These are phyloP conservation scores for Serripes groenlandicus DNA, from an alignment of 2,888 invertebrate genomes.

Conservation along the genomic window DNA sequence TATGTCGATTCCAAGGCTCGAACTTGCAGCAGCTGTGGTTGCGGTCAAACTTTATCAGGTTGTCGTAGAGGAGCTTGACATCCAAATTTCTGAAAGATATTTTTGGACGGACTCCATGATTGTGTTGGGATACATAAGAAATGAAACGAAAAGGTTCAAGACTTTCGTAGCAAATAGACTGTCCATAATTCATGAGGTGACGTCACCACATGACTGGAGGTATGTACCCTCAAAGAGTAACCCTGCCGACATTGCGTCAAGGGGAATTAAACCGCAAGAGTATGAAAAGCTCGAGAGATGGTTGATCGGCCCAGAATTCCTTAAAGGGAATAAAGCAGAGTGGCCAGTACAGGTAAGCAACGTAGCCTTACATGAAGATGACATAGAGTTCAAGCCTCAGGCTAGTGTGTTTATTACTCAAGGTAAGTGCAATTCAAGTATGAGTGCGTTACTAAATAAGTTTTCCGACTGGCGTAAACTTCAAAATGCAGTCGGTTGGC, in stretches of 20 bases:
- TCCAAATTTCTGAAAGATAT: slow-evolving; percentile 23
- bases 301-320: slow-evolving; percentile 43
- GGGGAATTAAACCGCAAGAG: slow-evolving; percentile 26
- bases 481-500: too few relatives aligned
- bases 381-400: slow-evolving; percentile 35
- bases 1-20: slow-evolving; percentile 33
- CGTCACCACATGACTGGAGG: slow-evolving; percentile 37
- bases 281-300: slow-evolving; percentile 12
- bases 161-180: slow-evolving; percentile 56
- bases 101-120: slow-evolving; percentile 61
- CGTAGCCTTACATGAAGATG: slow-evolving; percentile 24
- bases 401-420: too few relatives aligned
- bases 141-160: slow-evolving; percentile 42
- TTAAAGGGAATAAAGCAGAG: background rate
- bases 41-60: slow-evolving; percentile 35
- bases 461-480: too few relatives aligned
- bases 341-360: slow-evolving; percentile 28
- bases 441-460: too few relatives aligned
- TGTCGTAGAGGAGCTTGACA: slow-evolving; percentile 36
- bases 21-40: slow-evolving; percentile 37
- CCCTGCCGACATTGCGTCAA: slow-evolving; percentile 43
- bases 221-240: slow-evolving; percentile 39
- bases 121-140: slow-evolving; percentile 43
- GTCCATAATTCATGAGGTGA: slow-evolving; percentile 31
- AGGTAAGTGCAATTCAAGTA: too few relatives aligned